Conservation (phyloP, 64 coral and sea anemone genomes). For the Cladopsammia gracilis region DNA sequence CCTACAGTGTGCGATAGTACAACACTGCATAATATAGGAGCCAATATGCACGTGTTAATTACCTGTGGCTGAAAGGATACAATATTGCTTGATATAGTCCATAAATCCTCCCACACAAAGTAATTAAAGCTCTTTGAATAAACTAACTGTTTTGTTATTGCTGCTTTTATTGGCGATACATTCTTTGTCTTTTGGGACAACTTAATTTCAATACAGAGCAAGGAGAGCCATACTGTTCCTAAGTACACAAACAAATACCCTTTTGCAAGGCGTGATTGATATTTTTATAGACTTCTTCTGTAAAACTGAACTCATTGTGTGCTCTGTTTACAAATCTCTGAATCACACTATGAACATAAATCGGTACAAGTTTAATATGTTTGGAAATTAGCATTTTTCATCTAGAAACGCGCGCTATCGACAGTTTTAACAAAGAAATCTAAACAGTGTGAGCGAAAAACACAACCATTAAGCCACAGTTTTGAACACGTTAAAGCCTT, state of each 20-base stretch:
- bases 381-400: slow-evolving; percentile 83
- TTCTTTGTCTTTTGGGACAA: slow-evolving; percentile 92
- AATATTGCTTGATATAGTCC: slow-evolving; percentile 90
- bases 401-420: slow-evolving; percentile 13
- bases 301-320: slow-evolving; percentile 95
- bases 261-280: slow-evolving; percentile 91
- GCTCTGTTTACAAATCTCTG: slow-evolving; percentile 88
- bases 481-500: not conserved
- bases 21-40: slow-evolving; percentile 63
- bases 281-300: slow-evolving; percentile 97
- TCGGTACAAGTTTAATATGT: slow-evolving; percentile 69
- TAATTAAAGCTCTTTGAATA: slow-evolving; percentile 99
- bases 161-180: slow-evolving; percentile 93
- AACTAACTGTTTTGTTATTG: slow-evolving; percentile 97
- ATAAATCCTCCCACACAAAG: slow-evolving; percentile 98
- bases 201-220: slow-evolving; percentile 87
- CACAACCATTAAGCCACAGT: not conserved
- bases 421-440: slow-evolving; percentile 26
- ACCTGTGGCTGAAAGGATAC: slow-evolving; percentile 89
- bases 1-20: slow-evolving; percentile 51
- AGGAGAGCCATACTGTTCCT: slow-evolving; percentile 85
- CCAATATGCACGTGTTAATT: slow-evolving; percentile 86
- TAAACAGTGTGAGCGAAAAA: not conserved
- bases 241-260: slow-evolving; percentile 97
- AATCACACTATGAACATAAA: slow-evolving; percentile 70